These are phyloP conservation scores for Sinella curviseta DNA, from an alignment of 1,140 invertebrate genomes.

Conservation along the genomic window DNA sequence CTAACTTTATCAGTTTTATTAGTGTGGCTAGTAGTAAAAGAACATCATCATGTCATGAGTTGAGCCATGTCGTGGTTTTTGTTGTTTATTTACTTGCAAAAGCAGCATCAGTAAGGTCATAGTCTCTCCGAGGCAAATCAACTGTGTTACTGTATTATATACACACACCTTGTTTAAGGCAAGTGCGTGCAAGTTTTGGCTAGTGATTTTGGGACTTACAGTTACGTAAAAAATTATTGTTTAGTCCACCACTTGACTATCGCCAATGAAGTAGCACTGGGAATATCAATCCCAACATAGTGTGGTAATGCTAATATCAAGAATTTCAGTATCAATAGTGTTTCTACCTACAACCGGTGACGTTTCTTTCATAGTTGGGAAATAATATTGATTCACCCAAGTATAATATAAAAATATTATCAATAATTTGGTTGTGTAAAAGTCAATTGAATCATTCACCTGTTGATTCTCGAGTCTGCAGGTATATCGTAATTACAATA, in stretches of 20 bases:
- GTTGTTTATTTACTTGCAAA: neutral
- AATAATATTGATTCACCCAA: constrained; percentile 1
- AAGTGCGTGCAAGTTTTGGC: too few relatives aligned
- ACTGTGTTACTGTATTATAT: neutral
- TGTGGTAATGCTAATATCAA: too few relatives aligned
- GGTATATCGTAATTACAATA: neutral
- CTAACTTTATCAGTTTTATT: constrained; percentile 8
- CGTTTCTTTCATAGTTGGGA: neutral
- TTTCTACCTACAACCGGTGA: neutral
- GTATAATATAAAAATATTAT: neutral
- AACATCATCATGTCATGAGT: neutral
- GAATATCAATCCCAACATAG: too few relatives aligned
- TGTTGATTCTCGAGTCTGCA: neutral
- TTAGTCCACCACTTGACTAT: too few relatives aligned
- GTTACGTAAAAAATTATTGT: too few relatives aligned
- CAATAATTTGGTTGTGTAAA: neutral
- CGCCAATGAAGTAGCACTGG: too few relatives aligned
- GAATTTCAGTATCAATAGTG: too few relatives aligned
- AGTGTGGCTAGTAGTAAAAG: neutral
- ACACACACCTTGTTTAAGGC: too few relatives aligned
- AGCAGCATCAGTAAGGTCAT: neutral
- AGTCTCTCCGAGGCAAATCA: neutral
- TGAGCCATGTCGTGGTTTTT: constrained; percentile 12
- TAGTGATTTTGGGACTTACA: too few relatives aligned
- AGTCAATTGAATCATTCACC: constrained; percentile 23